phyloP scores from a whole-genome alignment of 2,888 invertebrate genomes.

The Epicampocera succincta region DNA sequence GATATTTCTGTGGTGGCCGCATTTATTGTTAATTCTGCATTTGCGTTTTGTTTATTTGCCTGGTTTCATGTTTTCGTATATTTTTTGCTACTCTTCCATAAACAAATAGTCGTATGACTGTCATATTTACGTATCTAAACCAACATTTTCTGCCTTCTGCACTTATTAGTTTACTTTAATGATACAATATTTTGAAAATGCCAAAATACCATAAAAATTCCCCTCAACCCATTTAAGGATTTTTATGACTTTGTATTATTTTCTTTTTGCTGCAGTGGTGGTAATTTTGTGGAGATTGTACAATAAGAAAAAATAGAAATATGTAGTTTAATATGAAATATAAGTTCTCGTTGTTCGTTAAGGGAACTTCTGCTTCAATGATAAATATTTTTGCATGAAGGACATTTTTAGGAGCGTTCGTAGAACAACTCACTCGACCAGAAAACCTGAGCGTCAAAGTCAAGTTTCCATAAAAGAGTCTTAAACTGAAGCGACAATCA shows the following conservation, averaged over 20 bases:
- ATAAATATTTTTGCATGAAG: no score
- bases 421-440: no score
- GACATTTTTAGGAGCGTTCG: no score
- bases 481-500: no score
- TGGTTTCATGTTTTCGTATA: constrained; percentile 42
- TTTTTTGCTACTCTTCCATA: constrained; percentile 2
- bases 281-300: no score
- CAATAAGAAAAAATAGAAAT: no score
- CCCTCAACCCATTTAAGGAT: constrained; percentile 54
- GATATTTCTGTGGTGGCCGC: constrained; percentile 54
- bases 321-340: no score
- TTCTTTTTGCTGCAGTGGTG: not conserved
- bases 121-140: constrained; percentile 10
- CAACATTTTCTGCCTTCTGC: not conserved
- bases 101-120: no score
- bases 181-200: constrained; percentile 48
- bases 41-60: constrained; percentile 51
- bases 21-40: constrained; percentile 60
- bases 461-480: no score
- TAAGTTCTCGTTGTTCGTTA: no score
- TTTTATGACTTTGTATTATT: constrained; percentile 8
- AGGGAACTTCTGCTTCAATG: no score
- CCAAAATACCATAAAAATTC: constrained; percentile 52
- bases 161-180: constrained; percentile 24
- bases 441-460: no score